phyloP scores from a whole-genome alignment of 2,797 vertebrate genomes.

The Tenualosa ilisha region DNA sequence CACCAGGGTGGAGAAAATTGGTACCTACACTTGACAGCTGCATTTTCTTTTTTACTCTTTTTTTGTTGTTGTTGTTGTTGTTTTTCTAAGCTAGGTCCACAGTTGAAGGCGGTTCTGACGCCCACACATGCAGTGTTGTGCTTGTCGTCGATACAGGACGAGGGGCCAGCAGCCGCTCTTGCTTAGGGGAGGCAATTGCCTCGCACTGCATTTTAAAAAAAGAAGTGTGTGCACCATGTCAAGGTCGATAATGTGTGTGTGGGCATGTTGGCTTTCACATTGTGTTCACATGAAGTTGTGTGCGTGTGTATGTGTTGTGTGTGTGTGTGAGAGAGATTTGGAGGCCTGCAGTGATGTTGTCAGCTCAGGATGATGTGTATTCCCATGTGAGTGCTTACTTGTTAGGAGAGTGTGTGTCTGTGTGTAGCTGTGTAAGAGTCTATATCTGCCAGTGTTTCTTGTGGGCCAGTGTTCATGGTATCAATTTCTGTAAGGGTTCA shows the following conservation, averaged over 20 bases:
- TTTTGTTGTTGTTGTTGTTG: slow-evolving; percentile 37
- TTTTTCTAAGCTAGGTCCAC: not conserved
- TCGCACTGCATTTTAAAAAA: not conserved
- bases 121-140: slow-evolving; percentile 54
- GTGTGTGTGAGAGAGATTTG: slow-evolving; percentile 11
- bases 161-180: slow-evolving; percentile 36
- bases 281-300: not conserved
- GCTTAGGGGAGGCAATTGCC: not conserved
- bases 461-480: not conserved
- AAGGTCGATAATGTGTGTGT: not conserved
- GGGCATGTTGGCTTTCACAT: not conserved
- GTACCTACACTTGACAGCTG: slow-evolving; percentile 45
- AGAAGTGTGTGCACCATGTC: not conserved
- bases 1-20: slow-evolving; percentile 51
- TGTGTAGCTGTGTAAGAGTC: not conserved
- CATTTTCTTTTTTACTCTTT: slow-evolving; percentile 40
- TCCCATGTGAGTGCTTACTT: not conserved
- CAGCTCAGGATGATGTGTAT: not conserved
- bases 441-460: not conserved
- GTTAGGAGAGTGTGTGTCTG: not conserved
- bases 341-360: not conserved
- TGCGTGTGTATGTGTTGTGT: slow-evolving; percentile 33
- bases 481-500: not conserved
- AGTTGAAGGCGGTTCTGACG: slow-evolving; percentile 49
- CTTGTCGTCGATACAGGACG: slow-evolving; percentile 31